Percentiles rank a stretch among this genome's conserved stretches.
These are phyloP conservation scores for Zaprionus ghesquierei DNA, from an alignment of 1,140 invertebrate genomes.

Conservation along the genomic window DNA sequence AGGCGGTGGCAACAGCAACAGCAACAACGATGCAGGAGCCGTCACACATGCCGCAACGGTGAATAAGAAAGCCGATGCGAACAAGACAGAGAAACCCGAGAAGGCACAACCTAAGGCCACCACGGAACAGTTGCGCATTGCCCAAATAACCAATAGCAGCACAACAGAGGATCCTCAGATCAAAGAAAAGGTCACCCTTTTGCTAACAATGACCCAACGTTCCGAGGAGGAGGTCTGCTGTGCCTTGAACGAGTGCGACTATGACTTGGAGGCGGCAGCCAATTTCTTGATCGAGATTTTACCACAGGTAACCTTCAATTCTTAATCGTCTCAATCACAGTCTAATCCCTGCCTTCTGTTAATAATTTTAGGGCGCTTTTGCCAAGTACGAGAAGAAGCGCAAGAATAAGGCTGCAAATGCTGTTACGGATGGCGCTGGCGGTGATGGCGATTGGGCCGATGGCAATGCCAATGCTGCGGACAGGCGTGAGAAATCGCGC, in stretches of 20 bases:
- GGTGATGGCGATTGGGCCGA: conserved; percentile 84
- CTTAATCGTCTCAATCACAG: background rate
- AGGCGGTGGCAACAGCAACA: conserved; percentile 39
- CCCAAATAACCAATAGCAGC: conserved; percentile 87
- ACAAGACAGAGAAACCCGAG: conserved; percentile 82
- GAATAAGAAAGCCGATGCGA: conserved; percentile 76
- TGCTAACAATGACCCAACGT: conserved; percentile 91
- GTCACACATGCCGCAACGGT: conserved; percentile 55
- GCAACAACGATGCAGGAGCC: conserved; percentile 46
- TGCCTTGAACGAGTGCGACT: conserved; percentile 91
- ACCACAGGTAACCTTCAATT: conserved; percentile 82
- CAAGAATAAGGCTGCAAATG: conserved; percentile 88
- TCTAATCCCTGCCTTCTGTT: background rate
- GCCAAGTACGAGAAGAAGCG: conserved; percentile 93
- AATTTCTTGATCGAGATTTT: conserved; percentile 89
- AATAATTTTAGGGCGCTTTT: conserved; percentile 86
- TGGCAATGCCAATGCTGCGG: conserved; percentile 76
- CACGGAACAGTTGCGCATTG: conserved; percentile 87
- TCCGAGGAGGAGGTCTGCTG: conserved; percentile 92
- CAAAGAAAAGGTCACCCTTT: conserved; percentile 89
- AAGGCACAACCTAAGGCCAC: conserved; percentile 81
- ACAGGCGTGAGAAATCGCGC: conserved; percentile 82
- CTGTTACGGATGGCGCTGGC: conserved; percentile 73
- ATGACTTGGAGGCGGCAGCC: conserved; percentile 89
- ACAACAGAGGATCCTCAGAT: conserved; percentile 86